Evolutionary conservation across 2,113 vertebrate genomes (phyloP), one percentile per base, ranked within the genome.

Genomic region (Ceyx melanurus): DNA sequence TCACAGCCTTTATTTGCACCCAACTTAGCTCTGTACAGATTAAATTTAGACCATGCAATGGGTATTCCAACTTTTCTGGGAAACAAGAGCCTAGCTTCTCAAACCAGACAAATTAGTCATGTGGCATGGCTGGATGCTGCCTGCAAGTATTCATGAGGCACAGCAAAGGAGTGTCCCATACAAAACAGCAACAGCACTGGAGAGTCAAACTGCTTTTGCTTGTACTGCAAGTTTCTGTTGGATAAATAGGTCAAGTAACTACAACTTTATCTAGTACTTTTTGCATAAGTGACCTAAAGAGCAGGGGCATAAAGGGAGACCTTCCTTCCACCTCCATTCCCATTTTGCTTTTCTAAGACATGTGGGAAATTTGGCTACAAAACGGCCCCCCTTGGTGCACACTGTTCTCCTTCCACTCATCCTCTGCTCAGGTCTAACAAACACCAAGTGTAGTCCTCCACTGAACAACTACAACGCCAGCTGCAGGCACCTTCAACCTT

Each of bases 181-280:
- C 77, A 64, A 81, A 94, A 81, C 57, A 93, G 61, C 86, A 96
- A 65, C 90, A 89, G 87, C 45, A 20, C 70, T 61, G 90, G 28
- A 95, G 14, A 94, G 95, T 90, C 85, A 91, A 90, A 95, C 95
- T 88, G 93, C 95, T 95, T 86, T 40, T 94, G 94, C 94, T 94
- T 80, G 94, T 95, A 92, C 2, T 45, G 77, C 92, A 75, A 88
- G 93, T 92, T 92, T 93, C 92, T 93, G 73, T 75, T 84, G 96
- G 88, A 88, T 93, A 96, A 95, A 95, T 92, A 96, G 93, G 95
- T 92, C 93, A 95, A 66, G 90, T 58, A 88, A 71, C 82, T 91
- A 95, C 60, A 86, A 51, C 90, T 96, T 91, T 95, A 95, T 95
- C 93, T 95, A 80, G 76, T 15, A 66, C 19, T 19, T 90, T 86